Evolutionary conservation across 2,888 invertebrate species (phyloP).

Genomic region (Nemotelus pantherinus): DNA sequence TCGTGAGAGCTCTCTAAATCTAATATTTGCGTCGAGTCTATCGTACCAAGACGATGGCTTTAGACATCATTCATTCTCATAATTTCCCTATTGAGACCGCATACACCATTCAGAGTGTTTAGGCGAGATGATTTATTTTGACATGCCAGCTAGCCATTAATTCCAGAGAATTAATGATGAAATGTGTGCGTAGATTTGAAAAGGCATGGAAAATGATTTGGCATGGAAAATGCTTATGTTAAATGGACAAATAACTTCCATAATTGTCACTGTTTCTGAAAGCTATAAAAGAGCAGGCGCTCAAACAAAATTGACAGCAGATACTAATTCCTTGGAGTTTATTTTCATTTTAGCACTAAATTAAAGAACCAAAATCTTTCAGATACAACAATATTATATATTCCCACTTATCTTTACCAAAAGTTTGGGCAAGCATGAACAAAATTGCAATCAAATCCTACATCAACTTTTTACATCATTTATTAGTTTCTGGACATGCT

Average conservation of each 20-base stretch:
- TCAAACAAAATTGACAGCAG: too few species aligned
- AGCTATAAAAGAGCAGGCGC: too few species aligned
- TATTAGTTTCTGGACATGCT: not conserved
- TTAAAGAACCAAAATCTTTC: too few species aligned
- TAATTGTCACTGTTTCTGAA: not conserved
- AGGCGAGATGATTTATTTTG: conserved; percentile 22
- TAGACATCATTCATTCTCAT: conserved; percentile 26
- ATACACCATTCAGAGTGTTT: not conserved
- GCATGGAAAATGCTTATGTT: not conserved
- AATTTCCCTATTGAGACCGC: conserved; percentile 36
- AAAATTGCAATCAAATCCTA: conserved; percentile 20
- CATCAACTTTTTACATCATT: conserved; percentile 10
- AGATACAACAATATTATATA: too few species aligned
- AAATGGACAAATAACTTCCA: not conserved
- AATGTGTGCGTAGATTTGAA: not conserved
- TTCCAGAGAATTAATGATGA: conserved; percentile 9
- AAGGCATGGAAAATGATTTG: too few species aligned
- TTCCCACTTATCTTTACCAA: too few species aligned
- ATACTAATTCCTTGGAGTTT: too few species aligned
- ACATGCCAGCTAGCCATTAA: conserved; percentile 16
- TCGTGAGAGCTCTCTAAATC: too few species aligned
- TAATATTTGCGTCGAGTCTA: too few species aligned
- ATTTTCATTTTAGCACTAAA: too few species aligned
- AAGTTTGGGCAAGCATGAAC: not conserved
- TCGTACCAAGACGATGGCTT: not conserved